A percentile compares a stretch with the other conserved stretches of the same genome.
Evolutionary conservation across 64 coral and sea anemone species (phyloP).

Genomic region (Stichodactyla mertensii): DNA sequence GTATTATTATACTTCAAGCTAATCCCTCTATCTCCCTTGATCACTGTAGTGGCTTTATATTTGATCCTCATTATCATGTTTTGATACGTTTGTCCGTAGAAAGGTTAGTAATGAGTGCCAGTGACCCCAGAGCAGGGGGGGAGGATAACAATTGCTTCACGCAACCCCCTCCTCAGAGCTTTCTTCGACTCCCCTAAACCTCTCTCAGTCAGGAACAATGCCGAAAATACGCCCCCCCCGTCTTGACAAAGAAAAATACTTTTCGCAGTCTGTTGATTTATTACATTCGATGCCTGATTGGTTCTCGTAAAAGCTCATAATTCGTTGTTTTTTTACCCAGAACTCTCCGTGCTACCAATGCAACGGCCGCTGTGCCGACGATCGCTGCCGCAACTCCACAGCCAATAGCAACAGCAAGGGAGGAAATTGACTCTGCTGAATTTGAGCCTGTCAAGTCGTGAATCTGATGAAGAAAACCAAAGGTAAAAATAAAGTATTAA

Average conservation of each 20-base stretch:
- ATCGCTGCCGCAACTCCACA: conserved; percentile 90
- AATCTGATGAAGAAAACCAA: conserved; percentile 37
- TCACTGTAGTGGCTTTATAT: no score
- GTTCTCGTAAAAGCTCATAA: conserved; percentile 83
- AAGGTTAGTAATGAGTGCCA: no score
- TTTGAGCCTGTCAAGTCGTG: conserved; percentile 54
- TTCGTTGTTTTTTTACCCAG: conserved; percentile 94
- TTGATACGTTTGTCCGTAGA: no score
- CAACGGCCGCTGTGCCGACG: conserved; percentile 90
- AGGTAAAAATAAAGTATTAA: background rate
- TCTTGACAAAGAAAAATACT: background rate
- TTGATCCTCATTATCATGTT: no score
- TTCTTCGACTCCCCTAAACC: no score
- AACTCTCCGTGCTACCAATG: conserved; percentile 82
- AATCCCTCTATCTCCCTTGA: no score
- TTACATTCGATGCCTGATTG: conserved; percentile 76
- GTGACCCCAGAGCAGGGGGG: no score
- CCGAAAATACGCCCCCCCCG: no score
- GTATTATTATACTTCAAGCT: no score
- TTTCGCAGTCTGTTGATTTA: background rate
- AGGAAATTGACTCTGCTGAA: conserved; percentile 79
- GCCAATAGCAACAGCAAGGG: conserved; percentile 83
- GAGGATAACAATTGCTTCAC: no score
- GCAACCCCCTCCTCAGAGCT: no score
- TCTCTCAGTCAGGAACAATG: no score